Conservation (phyloP, 2,797 vertebrate species). For the Manis javanica region DNA sequence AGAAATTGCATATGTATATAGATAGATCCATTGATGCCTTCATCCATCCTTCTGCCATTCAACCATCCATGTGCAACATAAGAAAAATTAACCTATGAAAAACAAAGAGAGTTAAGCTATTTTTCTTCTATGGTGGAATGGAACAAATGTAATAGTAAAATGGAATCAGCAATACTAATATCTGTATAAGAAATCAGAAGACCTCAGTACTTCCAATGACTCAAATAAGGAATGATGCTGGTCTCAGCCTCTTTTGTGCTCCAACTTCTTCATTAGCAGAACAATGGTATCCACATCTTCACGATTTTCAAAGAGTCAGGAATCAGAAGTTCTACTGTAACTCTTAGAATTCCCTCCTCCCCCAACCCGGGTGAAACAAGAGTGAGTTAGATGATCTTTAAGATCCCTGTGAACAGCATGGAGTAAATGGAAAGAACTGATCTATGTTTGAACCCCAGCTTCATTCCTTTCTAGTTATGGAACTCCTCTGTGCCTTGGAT, state of each 20-base stretch:
- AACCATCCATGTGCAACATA: neutral
- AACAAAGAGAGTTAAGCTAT: neutral
- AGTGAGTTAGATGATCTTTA: neutral
- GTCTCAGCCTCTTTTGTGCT: neutral
- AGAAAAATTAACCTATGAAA: neutral
- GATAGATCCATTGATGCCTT: no score
- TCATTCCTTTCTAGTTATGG: neutral
- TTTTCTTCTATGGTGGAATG: neutral
- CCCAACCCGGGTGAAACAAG: neutral
- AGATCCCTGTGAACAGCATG: neutral
- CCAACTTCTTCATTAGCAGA: neutral
- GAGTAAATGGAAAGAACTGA: neutral
- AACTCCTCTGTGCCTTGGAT: neutral
- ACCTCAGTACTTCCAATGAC: neutral
- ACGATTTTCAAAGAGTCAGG: conserved; percentile 33
- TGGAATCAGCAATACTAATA: neutral
- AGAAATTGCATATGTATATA: neutral
- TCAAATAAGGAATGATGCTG: neutral
- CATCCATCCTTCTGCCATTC: neutral
- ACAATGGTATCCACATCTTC: neutral
- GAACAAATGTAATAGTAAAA: neutral
- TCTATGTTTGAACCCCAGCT: neutral
- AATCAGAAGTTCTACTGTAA: conserved; percentile 76
- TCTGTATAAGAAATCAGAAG: neutral
- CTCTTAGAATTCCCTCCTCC: neutral